Conservation (phyloP, 1,140 invertebrate species). For the Drosophila carrolli region DNA sequence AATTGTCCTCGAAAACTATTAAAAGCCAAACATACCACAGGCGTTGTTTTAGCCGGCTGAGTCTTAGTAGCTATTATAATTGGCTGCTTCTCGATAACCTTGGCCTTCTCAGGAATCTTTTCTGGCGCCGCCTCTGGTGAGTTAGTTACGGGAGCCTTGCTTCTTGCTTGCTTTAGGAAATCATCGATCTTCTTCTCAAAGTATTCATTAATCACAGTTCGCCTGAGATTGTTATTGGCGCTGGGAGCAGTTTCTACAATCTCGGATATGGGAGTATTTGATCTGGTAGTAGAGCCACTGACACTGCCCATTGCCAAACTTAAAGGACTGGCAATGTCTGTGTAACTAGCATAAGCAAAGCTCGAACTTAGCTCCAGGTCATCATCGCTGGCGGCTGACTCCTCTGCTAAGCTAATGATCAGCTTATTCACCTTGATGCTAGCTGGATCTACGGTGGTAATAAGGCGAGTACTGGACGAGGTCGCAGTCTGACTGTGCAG, state of each 20-base stretch:
- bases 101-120: slow-evolving; percentile 1
- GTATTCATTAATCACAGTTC: slow-evolving; percentile 65
- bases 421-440: slow-evolving; percentile 68
- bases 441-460: slow-evolving; percentile 59
- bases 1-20: not conserved
- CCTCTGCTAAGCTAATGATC: slow-evolving; percentile 60
- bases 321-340: slow-evolving; percentile 67
- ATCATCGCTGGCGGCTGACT: slow-evolving; percentile 67
- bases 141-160: slow-evolving; percentile 31
- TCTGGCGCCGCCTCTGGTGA: not conserved
- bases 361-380: slow-evolving; percentile 53
- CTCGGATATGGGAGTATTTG: slow-evolving; percentile 71
- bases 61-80: not conserved
- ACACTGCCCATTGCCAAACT: slow-evolving; percentile 69
- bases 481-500: slow-evolving; percentile 10
- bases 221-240: slow-evolving; percentile 43
- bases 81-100: not conserved
- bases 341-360: slow-evolving; percentile 35
- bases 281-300: slow-evolving; percentile 64
- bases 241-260: slow-evolving; percentile 38
- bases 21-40: slow-evolving; percentile 46
- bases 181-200: slow-evolving; percentile 79
- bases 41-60: slow-evolving; percentile 51
- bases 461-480: slow-evolving; percentile 55
- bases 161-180: slow-evolving; percentile 70